Evolutionary conservation across 2,888 invertebrate species (phyloP), one percentile per base, ranked within the genome.

Genomic region (Elysia crispata): DNA sequence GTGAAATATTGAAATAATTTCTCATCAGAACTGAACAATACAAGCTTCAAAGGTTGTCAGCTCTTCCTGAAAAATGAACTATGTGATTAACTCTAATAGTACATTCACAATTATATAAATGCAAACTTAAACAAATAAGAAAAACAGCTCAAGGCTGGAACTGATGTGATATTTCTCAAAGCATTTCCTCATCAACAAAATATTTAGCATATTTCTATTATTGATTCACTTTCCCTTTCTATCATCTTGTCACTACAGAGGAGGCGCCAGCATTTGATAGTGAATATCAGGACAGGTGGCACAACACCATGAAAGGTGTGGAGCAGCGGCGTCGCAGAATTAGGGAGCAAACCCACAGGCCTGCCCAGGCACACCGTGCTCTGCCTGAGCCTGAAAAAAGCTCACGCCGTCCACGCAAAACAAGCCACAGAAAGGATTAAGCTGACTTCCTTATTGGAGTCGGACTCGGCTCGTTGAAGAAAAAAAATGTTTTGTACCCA

Each of bases 221-320:
- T 67, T 41, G 3, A n/a, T 70, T 18, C 25, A 5, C n/a, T 41
- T 20, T 41, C 25, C 20, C 13, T 11, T 23, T 30, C 15, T 20
- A 31, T 49, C 49, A 6, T 23, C 73, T 49, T 30, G 25, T 20
- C 20, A 64, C 78, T 83, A 23, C 80, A 89, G 89, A 82, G 81
- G 86, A 88, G 54, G 87, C 86, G 0, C 82, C 82, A 11, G 64
- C 73, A 1, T 89, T 89, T 84, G 86, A 89, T 41, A 79, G 81
- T 25, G 89, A 89, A 73, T 89, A 86, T 86, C 82, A 85, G 41
- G 86, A 87, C 1, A 80, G 70, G 33, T 80, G 76, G 76, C 80
- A 31, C 28, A 62, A 28, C 30, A 64, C 49, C 62, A 70, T 54
- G 60, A 15, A 76, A 70, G 76, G 80, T n/a, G 66, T 76, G 25